A percentile compares a stretch with the other conserved stretches of the same genome.
phyloP scores from a whole-genome alignment of 2,113 vertebrate species.

The human (Homo sapiens) region DNA sequence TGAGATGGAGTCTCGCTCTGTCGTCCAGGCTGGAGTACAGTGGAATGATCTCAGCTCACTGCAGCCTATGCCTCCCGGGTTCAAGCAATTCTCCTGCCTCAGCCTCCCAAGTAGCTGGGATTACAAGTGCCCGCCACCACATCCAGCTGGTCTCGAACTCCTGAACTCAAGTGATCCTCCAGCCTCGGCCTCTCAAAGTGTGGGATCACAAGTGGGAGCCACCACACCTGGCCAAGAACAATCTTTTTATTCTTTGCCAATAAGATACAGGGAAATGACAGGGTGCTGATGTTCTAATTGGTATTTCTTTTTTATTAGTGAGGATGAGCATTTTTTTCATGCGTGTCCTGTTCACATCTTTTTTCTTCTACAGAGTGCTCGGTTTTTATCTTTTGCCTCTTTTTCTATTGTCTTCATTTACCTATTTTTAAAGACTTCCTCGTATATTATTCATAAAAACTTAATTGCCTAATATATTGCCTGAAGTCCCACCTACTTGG shows the following conservation, averaged over 20 bases:
- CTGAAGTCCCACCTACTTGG: no score
- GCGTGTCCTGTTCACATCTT: background rate
- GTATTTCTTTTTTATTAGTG: background rate
- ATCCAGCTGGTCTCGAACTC: no score
- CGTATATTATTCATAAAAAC: background rate
- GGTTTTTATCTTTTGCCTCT: background rate
- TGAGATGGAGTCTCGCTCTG: no score
- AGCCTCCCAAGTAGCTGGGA: no score
- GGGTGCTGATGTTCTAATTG: background rate
- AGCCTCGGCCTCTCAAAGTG: no score
- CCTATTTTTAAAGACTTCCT: conserved; percentile 7
- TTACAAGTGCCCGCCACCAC: no score
- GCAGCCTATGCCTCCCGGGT: no score
- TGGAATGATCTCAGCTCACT: no score
- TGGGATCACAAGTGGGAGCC: no score
- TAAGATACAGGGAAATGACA: background rate
- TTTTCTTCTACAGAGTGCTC: background rate
- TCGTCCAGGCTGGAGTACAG: no score
- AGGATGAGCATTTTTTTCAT: background rate
- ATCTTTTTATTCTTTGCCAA: background rate
- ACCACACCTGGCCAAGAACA: background rate
- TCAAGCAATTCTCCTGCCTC: no score
- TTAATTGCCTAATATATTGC: background rate
- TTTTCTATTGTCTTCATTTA: conserved; percentile 10
- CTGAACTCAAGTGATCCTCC: no score